Evolutionary conservation across 2,888 invertebrate genomes (phyloP).

Genomic region (Cremastinae sp.): DNA sequence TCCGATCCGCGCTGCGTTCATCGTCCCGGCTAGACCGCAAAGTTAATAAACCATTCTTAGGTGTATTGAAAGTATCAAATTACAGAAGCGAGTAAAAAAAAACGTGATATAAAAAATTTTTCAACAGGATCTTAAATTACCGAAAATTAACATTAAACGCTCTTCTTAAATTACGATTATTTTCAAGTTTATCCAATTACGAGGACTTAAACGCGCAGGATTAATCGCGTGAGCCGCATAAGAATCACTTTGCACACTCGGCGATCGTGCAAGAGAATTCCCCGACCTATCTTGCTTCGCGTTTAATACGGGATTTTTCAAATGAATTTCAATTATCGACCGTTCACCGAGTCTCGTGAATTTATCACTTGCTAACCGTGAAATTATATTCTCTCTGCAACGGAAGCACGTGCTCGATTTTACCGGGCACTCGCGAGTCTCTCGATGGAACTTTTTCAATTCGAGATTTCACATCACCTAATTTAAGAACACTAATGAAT

Average conservation of each 20-base stretch:
- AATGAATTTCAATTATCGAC: no score
- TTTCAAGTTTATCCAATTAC: constrained; percentile 20
- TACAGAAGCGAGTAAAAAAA: not conserved
- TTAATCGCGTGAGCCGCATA: constrained; percentile 31
- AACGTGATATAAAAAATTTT: not conserved
- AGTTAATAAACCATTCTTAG: constrained; percentile 10
- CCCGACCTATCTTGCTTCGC: constrained; percentile 12
- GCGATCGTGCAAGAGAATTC: constrained; percentile 44
- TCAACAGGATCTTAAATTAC: no score
- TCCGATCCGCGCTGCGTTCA: not conserved
- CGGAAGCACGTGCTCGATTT: no score
- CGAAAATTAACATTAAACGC: no score
- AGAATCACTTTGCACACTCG: constrained; percentile 40
- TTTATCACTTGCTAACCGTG: no score
- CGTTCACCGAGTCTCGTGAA: no score
- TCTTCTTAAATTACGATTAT: not conserved
- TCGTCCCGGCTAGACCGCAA: not conserved
- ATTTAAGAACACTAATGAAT: not conserved
- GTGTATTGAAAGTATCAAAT: not conserved
- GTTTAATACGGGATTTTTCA: constrained; percentile 3
- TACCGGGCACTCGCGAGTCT: no score
- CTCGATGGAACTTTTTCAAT: no score
- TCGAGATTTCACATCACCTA: no score
- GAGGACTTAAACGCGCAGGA: constrained; percentile 16
- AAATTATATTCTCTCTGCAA: no score